Conservation (phyloP, 2,113 vertebrate species). For the Ochotona princeps region DNA sequence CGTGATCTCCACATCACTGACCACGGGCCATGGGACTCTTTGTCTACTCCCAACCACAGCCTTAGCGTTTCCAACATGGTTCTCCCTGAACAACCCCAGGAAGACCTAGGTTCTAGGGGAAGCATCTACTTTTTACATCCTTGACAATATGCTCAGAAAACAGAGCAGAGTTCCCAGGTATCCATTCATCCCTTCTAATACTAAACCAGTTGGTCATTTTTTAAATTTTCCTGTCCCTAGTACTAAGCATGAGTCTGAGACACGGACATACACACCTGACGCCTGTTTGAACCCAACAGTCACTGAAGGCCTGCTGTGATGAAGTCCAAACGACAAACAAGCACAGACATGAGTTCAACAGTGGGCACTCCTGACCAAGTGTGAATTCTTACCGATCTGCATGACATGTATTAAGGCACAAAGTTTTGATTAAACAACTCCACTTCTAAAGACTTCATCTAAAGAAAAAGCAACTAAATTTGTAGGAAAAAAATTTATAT, state of each 20-base stretch:
- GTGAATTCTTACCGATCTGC: background rate
- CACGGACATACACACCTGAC: too few species aligned
- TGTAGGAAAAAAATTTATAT: background rate
- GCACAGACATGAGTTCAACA: too few species aligned
- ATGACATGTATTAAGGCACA: background rate
- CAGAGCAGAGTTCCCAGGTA: background rate
- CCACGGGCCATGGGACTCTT: background rate
- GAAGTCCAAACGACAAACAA: background rate
- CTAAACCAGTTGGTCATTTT: background rate
- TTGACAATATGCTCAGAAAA: background rate
- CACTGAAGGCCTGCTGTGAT: background rate
- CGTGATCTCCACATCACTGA: background rate
- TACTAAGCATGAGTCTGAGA: background rate
- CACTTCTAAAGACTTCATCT: background rate
- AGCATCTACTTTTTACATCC: background rate
- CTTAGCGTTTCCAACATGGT: background rate
- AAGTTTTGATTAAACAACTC: background rate
- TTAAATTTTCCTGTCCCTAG: background rate
- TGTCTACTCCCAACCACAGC: background rate
- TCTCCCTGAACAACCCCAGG: background rate
- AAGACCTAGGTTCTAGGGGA: background rate
- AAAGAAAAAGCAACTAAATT: background rate
- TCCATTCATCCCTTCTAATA: background rate
- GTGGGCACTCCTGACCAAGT: background rate
- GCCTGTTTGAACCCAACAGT: background rate